Evolutionary conservation across 2,797 vertebrate genomes (phyloP), one percentile per base, ranked within the genome.

Genomic region (Leucoraja ocellata): DNA sequence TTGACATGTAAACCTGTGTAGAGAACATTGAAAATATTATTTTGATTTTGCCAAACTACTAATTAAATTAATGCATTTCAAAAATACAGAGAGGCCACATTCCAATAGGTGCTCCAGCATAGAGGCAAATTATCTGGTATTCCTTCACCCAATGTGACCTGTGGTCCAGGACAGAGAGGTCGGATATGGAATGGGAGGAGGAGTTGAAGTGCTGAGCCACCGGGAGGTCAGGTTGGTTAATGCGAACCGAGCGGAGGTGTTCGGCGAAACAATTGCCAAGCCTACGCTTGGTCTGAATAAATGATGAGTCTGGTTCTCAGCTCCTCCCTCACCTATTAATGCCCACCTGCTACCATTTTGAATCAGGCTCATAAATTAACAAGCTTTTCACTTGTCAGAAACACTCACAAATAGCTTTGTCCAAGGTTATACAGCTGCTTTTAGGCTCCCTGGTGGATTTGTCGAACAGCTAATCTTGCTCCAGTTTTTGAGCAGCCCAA

Each of bases 1-100:
- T 74, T 74, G 21, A 36, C 54, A 46, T 54, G 63, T 23, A 91
- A 73, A 14, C 18, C 65, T 36, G 65, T 25, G n/a, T 21, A 91
- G 25, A 91, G 23, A 73, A 91, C 36, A 91, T 61, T 91, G 90
- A 1, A 25, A 91, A 91, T 36, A 91, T 74, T 74, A 1, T 74
- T 74, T 91, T 68, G 46, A 11, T 8, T 28, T 25, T 91, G 90
- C 90, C 90, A 91, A 91, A 11, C 39, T 74, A 91, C 23, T 74
- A 74, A 13, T 14, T 74, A 65, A 91, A 74, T 46, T 74, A 39
- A 74, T 18, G 32, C 18, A n/a, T 88, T 88, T 65, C 0, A 16
- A 88, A 84, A 3, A 13, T 6, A 71, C 4, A 7, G 14, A 14
- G 16, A 39, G 86, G 14, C 86, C 16, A 36, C 46, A 39, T 36